phyloP scores from a whole-genome alignment of 2,888 invertebrate species.

The Caenorhabditis becei region DNA sequence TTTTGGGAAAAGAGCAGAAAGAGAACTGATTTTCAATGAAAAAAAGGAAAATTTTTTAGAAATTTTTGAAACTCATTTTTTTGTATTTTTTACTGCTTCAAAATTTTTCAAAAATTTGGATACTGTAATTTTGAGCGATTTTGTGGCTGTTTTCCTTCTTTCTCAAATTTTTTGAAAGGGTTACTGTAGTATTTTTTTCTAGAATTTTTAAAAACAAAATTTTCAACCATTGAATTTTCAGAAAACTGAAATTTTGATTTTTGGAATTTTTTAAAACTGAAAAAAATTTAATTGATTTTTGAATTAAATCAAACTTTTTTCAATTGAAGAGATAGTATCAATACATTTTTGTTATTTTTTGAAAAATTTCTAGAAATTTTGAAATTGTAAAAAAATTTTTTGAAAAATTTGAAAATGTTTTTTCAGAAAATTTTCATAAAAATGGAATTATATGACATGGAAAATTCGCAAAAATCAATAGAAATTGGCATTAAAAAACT shows the following conservation, averaged over 20 bases:
- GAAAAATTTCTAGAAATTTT: constrained; percentile 4
- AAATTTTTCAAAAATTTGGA: too few species aligned
- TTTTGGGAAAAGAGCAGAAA: too few species aligned
- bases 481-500: background rate
- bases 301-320: background rate
- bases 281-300: background rate
- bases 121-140: too few species aligned
- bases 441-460: background rate
- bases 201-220: background rate
- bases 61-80: too few species aligned
- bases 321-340: background rate
- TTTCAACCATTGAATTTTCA: background rate
- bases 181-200: too few species aligned
- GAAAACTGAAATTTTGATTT: background rate
- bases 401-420: background rate
- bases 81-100: too few species aligned
- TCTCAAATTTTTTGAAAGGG: too few species aligned
- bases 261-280: constrained; percentile 3
- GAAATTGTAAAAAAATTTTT: too few species aligned
- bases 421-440: background rate
- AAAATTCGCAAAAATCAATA: constrained; percentile 4
- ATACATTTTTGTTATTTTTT: background rate
- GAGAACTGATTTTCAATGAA: too few species aligned
- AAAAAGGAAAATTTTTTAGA: background rate
- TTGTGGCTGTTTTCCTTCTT: too few species aligned